These are phyloP conservation scores for Nemotelus nigrinus DNA, from an alignment of 2,888 invertebrate genomes.

Conservation along the genomic window DNA sequence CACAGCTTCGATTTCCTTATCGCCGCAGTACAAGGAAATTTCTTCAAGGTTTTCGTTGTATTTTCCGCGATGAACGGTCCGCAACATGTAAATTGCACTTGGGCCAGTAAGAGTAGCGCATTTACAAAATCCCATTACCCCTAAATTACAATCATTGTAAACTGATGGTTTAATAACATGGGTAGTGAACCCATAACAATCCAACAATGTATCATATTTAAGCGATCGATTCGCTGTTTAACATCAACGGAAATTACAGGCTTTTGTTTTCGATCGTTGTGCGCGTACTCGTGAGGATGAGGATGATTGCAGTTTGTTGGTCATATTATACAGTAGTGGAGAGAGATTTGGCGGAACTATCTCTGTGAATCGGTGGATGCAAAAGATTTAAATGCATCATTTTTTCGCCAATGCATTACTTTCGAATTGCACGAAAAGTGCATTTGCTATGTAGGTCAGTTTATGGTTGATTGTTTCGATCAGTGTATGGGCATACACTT, in stretches of 20 bases:
- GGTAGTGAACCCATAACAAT: slow-evolving; percentile 17
- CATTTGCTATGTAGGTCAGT: slow-evolving; percentile 1
- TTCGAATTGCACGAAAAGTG: slow-evolving; percentile 1
- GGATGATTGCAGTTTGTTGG: background rate
- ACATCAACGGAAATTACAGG: slow-evolving; percentile 37
- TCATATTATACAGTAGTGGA: slow-evolving; percentile 6
- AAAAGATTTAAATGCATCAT: background rate
- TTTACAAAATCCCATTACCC: slow-evolving; percentile 34
- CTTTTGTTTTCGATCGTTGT: slow-evolving; percentile 5
- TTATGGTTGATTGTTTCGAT: background rate
- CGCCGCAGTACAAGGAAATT: slow-evolving; percentile 1
- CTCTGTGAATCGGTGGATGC: background rate
- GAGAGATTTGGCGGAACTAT: background rate
- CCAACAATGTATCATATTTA: slow-evolving; percentile 33
- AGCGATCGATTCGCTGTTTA: slow-evolving; percentile 35
- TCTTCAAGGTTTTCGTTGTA: slow-evolving; percentile 27
- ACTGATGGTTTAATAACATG: slow-evolving; percentile 39
- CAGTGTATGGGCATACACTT: background rate
- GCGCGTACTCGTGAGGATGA: too few relatives aligned
- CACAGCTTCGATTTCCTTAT: background rate
- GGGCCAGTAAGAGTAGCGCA: slow-evolving; percentile 26
- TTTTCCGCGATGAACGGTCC: background rate
- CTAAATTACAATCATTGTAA: slow-evolving; percentile 41
- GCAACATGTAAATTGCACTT: background rate
- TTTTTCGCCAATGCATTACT: background rate